A percentile compares a stretch with the other conserved stretches of the same genome.
phyloP scores from a whole-genome alignment of 2,113 vertebrate species.

The Chamaea fasciata region DNA sequence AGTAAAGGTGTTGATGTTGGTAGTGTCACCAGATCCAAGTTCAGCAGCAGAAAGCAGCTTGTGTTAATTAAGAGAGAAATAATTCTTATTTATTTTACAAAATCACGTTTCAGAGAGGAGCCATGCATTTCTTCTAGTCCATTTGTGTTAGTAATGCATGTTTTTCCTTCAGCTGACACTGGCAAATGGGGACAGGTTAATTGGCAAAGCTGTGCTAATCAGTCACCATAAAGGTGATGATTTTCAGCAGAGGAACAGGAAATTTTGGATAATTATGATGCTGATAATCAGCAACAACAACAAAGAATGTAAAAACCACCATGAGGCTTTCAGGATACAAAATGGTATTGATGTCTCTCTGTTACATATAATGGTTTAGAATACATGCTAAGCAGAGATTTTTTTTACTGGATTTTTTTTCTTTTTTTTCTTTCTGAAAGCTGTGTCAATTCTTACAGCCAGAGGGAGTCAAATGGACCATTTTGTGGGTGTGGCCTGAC shows the following conservation, averaged over 20 bases:
- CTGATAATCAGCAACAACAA: background rate
- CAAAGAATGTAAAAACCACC: background rate
- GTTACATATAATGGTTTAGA: background rate
- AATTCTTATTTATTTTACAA: background rate
- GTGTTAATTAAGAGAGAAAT: background rate
- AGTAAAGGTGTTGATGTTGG: background rate
- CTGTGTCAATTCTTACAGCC: background rate
- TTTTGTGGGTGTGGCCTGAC: background rate
- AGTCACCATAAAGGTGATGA: background rate
- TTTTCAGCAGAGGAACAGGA: constrained; percentile 4
- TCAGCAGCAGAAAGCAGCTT: background rate
- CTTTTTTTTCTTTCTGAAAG: background rate
- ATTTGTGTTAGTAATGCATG: background rate
- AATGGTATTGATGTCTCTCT: background rate
- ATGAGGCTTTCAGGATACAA: background rate
- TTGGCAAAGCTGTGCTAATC: background rate
- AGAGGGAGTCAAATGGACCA: background rate
- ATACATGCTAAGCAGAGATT: background rate
- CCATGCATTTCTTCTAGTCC: too few relatives aligned
- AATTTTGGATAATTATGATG: background rate
- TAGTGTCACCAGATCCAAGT: background rate
- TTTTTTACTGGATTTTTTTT: background rate
- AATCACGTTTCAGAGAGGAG: background rate
- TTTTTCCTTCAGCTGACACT: background rate
- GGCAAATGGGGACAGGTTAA: background rate